These are phyloP conservation scores for Mixornis gularis DNA, from an alignment of 2,113 vertebrate genomes.

Conservation along the genomic window DNA sequence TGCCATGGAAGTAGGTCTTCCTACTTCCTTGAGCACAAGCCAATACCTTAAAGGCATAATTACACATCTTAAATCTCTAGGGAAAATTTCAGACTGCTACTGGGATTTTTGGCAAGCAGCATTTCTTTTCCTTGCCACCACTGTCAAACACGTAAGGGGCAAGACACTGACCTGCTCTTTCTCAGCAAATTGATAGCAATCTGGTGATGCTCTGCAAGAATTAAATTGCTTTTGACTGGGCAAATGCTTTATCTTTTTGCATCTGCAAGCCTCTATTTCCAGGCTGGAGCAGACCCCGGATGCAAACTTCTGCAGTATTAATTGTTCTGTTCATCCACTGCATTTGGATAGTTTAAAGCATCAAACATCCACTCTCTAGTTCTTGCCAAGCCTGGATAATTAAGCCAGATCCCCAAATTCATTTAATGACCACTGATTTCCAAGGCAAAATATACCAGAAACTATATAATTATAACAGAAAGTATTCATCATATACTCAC, in stretches of 20 bases:
- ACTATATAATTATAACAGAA: not conserved
- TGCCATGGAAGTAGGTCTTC: not conserved
- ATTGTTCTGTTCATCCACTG: not conserved
- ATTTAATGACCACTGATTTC: not conserved
- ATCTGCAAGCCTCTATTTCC: not conserved
- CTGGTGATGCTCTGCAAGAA: not conserved
- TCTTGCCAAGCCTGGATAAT: not conserved
- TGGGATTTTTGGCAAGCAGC: not conserved
- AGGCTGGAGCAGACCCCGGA: not conserved
- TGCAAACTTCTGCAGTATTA: not conserved
- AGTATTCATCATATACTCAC: conserved; percentile 69
- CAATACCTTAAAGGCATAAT: not conserved
- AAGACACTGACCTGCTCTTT: not conserved
- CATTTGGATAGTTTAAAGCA: not conserved
- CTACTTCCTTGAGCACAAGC: not conserved
- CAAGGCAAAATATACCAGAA: not conserved
- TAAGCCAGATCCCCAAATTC: not conserved
- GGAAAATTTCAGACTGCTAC: not conserved
- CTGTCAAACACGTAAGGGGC: not conserved
- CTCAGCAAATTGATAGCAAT: not conserved
- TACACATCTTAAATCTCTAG: not conserved
- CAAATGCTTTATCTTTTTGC: not conserved
- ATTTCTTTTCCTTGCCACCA: not conserved
- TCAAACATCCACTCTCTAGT: not conserved
- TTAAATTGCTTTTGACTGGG: not conserved